These are phyloP conservation scores for Manis javanica DNA, from an alignment of 2,797 vertebrate genomes.

Conservation along the genomic window DNA sequence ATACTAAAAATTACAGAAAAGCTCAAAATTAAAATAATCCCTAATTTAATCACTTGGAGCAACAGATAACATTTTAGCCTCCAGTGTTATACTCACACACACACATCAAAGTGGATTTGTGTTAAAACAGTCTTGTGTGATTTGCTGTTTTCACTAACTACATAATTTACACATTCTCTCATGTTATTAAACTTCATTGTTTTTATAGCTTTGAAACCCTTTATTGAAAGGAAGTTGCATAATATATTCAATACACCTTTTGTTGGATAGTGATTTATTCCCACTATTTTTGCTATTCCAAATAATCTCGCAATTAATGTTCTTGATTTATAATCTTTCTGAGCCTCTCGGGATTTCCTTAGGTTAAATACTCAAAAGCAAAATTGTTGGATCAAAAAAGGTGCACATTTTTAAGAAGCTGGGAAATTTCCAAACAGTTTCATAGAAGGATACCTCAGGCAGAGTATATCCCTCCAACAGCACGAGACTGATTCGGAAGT, in stretches of 20 bases:
- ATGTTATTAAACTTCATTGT: constrained; percentile 24
- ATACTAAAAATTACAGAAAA: not conserved
- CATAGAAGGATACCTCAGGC: not conserved
- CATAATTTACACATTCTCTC: not conserved
- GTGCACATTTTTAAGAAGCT: not conserved
- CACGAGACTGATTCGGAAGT: not conserved
- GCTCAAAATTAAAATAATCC: not conserved
- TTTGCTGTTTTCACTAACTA: not conserved
- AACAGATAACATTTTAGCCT: not conserved
- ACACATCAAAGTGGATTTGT: not conserved
- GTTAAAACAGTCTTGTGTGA: not conserved
- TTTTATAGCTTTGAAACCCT: constrained; percentile 9
- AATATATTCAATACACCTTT: not conserved
- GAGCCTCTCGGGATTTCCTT: not conserved
- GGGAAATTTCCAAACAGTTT: not conserved
- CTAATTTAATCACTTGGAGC: not conserved
- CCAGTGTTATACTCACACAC: not conserved
- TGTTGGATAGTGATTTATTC: not conserved
- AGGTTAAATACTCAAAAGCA: not conserved
- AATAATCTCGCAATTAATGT: not conserved
- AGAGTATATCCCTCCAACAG: not conserved
- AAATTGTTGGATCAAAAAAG: not conserved
- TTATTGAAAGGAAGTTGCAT: not conserved
- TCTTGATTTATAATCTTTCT: constrained; percentile 20
- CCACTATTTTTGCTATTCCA: not conserved